Base-by-base conservation (phyloP, 2,797 vertebrate genomes). In the Neosilurus mollespiculum region DNA sequence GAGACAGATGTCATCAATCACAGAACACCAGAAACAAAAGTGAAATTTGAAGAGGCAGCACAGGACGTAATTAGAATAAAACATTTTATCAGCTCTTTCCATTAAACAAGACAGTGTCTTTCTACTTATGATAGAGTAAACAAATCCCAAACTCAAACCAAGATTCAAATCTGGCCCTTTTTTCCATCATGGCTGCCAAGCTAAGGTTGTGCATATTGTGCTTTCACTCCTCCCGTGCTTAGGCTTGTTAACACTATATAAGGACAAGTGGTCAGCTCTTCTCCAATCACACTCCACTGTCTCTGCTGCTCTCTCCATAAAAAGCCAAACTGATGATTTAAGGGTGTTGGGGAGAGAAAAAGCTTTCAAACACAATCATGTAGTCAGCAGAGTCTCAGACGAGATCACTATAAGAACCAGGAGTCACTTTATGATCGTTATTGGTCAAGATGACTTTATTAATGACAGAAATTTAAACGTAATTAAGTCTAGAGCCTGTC, bases 161-260 rank as follows among this genome's bases (percentile, higher is more conserved):
- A 88, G 87, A 85, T 87, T 88, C 79, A 82, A 87, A 86, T 88
- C 83, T 86, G 79, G 70, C 49, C 67, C 70, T 79, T 87, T 88
- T 89, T 89, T 89, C 88, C 88, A 87, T 85, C 77, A 88, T 84
- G 85, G 85, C 86, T 88, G 88, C 88, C 88, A 89, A 89, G 61
- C 85, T 72, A 62, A 86, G 80, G 71, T 34, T 78, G 26, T 86
- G 72, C 76, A 65, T 82, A 80, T 85, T 83, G 53, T 78, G 80
- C 71, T 70, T 53, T 80, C 51, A 51, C 62, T 78, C 80, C 86
- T 84, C 82, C 83, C 87, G 81, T 53, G 20, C 72, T 88, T 71
- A 83, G 80, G n/a, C 51, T 77, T 56, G 37, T 76, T 84, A 82
- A 83, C 80, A 43, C 87, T 88, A 88, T 89, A 89, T 89, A 88